A percentile compares a stretch with the other conserved stretches of the same genome.
phyloP scores from a whole-genome alignment of 2,113 vertebrate species.

The Boleophthalmus pectinirostris region DNA sequence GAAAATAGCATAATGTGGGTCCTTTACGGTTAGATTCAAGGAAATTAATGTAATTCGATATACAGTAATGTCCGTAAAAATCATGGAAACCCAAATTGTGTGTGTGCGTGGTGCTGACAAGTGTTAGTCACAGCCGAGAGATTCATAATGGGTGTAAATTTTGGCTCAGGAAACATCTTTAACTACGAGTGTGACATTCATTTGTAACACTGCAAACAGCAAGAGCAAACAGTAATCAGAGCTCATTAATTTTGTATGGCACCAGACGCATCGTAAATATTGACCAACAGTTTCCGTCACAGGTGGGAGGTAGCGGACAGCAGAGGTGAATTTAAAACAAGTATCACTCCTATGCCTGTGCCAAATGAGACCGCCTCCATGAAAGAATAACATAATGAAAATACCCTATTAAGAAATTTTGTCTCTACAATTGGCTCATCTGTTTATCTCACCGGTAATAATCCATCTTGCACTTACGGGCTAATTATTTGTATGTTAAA shows the following conservation, averaged over 20 bases:
- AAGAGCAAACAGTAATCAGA: conserved; percentile 45
- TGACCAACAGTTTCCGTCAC: conserved; percentile 22
- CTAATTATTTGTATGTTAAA: too few species aligned
- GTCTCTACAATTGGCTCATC: too few species aligned
- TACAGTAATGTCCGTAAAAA: too few species aligned
- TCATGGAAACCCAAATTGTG: too few species aligned
- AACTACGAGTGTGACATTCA: conserved; percentile 33
- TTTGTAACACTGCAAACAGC: conserved; percentile 48
- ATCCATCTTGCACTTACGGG: too few species aligned
- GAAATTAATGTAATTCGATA: too few species aligned
- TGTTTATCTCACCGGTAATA: too few species aligned
- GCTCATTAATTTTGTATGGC: conserved; percentile 34
- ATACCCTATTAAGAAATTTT: too few species aligned
- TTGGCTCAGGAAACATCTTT: conserved; percentile 45
- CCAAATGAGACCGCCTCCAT: not conserved
- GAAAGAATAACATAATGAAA: too few species aligned
- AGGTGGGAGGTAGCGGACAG: not conserved
- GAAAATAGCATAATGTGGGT: too few species aligned
- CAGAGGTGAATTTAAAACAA: conserved; percentile 2
- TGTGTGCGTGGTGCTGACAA: not conserved
- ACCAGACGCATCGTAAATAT: conserved; percentile 36
- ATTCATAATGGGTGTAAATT: conserved; percentile 52
- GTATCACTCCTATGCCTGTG: not conserved
- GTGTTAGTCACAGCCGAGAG: conserved; percentile 27
- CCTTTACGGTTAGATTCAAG: too few species aligned